These are phyloP conservation scores for Chymomyza caudatula DNA, from an alignment of 2,888 invertebrate genomes.

Conservation along the genomic window DNA sequence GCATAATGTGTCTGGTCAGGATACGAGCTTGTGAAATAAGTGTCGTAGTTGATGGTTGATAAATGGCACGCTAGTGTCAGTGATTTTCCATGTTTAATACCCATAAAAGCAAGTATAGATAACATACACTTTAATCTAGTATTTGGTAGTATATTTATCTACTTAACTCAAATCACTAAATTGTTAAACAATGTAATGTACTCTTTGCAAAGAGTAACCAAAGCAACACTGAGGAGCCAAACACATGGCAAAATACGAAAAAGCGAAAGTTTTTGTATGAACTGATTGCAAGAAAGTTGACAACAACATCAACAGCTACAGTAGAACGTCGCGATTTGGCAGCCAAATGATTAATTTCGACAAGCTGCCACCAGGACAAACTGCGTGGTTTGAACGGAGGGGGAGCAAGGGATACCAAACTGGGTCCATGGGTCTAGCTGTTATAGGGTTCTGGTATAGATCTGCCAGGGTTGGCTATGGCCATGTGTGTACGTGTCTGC, in stretches of 20 bases:
- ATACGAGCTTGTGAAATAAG: too few species aligned
- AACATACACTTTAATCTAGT: too few species aligned
- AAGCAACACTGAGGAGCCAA: neutral
- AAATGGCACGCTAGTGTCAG: too few species aligned
- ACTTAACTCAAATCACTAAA: too few species aligned
- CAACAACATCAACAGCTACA: constrained; percentile 8
- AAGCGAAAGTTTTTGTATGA: constrained; percentile 32
- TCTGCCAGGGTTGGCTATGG: neutral
- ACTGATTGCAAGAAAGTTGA: constrained; percentile 48
- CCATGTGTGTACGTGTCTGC: constrained; percentile 42
- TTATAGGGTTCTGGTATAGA: neutral
- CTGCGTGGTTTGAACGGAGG: neutral
- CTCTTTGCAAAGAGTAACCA: neutral
- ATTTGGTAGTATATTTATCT: too few species aligned
- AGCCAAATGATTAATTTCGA: constrained; percentile 69
- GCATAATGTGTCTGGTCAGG: too few species aligned
- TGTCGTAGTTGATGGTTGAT: too few species aligned
- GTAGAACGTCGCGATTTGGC: constrained; percentile 43
- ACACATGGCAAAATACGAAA: neutral
- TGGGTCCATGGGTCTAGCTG: neutral
- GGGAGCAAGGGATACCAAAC: neutral
- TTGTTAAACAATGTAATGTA: neutral
- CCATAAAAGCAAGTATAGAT: too few species aligned
- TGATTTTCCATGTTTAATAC: too few species aligned
- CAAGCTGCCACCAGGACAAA: constrained; percentile 44